These are phyloP conservation scores for Eupelmus urozonus DNA, from an alignment of 2,888 invertebrate genomes.

Conservation along the genomic window DNA sequence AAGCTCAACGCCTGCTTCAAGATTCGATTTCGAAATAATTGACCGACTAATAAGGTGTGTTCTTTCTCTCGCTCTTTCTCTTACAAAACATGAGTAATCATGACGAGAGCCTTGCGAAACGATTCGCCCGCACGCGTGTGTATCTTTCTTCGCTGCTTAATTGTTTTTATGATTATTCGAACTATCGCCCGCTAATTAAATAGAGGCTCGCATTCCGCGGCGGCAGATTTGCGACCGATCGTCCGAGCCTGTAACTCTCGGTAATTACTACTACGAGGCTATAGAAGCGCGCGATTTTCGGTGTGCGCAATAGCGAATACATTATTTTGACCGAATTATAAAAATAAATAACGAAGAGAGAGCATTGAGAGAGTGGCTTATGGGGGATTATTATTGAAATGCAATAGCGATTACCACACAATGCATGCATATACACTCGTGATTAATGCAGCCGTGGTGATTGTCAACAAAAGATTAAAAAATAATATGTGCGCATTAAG, in stretches of 20 bases:
- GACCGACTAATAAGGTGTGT: slow-evolving; percentile 20
- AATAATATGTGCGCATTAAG: too few relatives aligned
- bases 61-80: background rate
- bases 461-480: too few relatives aligned
- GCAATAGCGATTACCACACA: background rate
- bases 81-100: slow-evolving; percentile 32
- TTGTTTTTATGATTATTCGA: background rate
- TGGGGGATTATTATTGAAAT: background rate
- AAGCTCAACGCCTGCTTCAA: background rate
- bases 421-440: background rate
- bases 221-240: too few relatives aligned
- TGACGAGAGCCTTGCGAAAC: slow-evolving; percentile 29
- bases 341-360: background rate
- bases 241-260: too few relatives aligned
- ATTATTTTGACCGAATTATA: background rate
- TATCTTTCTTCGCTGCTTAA: background rate
- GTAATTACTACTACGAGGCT: background rate
- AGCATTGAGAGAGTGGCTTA: background rate
- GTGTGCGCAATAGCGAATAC: background rate
- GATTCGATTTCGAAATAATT: slow-evolving; percentile 27
- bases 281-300: background rate
- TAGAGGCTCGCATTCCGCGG: background rate
- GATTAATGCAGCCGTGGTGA: background rate
- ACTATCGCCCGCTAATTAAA: background rate
- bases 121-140: background rate